phyloP scores from a whole-genome alignment of 2,888 invertebrate species.

The Leptarthrus brevirostris region DNA sequence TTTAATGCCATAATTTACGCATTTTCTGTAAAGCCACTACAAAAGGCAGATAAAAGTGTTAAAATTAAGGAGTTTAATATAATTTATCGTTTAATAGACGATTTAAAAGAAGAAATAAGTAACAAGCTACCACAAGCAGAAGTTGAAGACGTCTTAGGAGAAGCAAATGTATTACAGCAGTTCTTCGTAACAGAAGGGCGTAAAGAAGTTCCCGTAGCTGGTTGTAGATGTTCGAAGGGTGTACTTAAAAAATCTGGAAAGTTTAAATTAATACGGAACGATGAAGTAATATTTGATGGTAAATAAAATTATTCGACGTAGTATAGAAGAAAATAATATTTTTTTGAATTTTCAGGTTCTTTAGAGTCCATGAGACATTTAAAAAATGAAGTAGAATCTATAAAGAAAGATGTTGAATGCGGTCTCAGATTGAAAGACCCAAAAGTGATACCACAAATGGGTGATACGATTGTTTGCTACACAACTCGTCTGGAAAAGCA shows the following conservation, averaged over 20 bases:
- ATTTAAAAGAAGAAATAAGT: conserved; percentile 84
- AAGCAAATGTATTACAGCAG: conserved; percentile 86
- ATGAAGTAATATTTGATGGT: conserved; percentile 79
- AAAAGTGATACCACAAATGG: conserved; percentile 74
- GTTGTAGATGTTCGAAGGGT: conserved; percentile 87
- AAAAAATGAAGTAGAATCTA: conserved; percentile 85
- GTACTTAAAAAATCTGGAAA: conserved; percentile 74
- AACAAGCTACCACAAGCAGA: conserved; percentile 76
- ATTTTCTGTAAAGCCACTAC: conserved; percentile 81
- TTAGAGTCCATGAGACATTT: conserved; percentile 87
- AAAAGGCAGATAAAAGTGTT: conserved; percentile 67
- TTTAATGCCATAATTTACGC: conserved; percentile 87
- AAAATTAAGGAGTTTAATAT: conserved; percentile 81
- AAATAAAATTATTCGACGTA: conserved; percentile 56
- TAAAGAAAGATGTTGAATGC: conserved; percentile 89
- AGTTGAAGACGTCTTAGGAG: conserved; percentile 83
- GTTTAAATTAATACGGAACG: conserved; percentile 77
- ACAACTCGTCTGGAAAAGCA: conserved; percentile 73
- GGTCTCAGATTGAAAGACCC: conserved; percentile 81
- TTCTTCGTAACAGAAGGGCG: conserved; percentile 84
- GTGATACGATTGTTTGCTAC: conserved; percentile 85
- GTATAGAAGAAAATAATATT: neutral
- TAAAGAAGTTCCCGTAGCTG: conserved; percentile 87
- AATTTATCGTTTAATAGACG: conserved; percentile 93
- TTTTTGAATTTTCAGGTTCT: conserved; percentile 11